Base-by-base conservation (phyloP, 2,888 invertebrate genomes). In the Lamellibrachia satsuma region DNA sequence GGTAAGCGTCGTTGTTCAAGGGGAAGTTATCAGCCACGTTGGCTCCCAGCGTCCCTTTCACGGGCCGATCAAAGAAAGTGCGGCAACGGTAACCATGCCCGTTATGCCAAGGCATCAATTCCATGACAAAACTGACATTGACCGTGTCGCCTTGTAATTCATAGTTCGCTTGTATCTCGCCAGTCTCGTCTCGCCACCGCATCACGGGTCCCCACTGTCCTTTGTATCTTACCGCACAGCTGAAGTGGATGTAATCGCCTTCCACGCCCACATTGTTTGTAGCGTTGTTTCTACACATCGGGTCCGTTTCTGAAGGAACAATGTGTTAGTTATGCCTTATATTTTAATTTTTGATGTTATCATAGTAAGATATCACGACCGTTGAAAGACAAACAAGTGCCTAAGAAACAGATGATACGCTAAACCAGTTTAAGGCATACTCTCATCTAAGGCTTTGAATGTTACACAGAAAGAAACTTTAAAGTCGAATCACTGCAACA, bases 161-260 rank as follows among this genome's bases (percentile, higher is more conserved):
- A n/a, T 11, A 11, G 15, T 22, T 15, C 22, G 75, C 15, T 6
- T 22, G 15, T 75, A 75, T 22, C 15, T 75, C 75, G 75, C 22
- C 75, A 75, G 75, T 75, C n/a, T 75, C 75, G 22, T 75, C n/a
- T n/a, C 75, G 75, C 75, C 75, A 75, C 75, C 22, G 75, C 75
- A 75, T 75, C n/a, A 22, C n/a, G 6, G 75, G 75, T 22, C 22
- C 75, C 75, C 75, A 75, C 75, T 75, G 3, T 0, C 75, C 75
- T 22, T 22, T 75, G 0, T 75, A 75, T 22, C 22, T 75, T n/a
- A 75, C 22, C 22, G 75, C 22, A 75, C 75, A 75, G 15, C 22
- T 75, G 4, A 75, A 75, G 22, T 75, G 15, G 75, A 75, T 75
- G 75, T 1, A 15, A n/a, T 75, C 75, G 15, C 75, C 75, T 75